Percentiles rank a stretch among this genome's conserved stretches.
These are phyloP conservation scores for Rhopilema esculentum DNA, from an alignment of 30 jellyfish, hydroid and myxozoan genomes.

Conservation along the genomic window DNA sequence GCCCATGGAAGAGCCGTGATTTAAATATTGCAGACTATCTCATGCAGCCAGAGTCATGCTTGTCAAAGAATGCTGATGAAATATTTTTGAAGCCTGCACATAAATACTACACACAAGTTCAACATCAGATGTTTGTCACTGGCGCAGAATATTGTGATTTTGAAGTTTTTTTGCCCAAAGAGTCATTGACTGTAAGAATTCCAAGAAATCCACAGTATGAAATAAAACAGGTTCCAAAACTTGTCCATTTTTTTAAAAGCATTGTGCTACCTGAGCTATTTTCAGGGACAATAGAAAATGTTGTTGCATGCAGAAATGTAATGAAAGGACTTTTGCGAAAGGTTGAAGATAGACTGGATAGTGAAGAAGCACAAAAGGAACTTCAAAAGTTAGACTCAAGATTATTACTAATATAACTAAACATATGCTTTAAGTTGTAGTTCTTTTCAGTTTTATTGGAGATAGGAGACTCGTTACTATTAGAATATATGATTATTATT, in stretches of 20 bases:
- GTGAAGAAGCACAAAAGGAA: conserved; percentile 22
- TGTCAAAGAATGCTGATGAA: conserved; percentile 24
- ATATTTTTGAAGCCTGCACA: conserved; percentile 15
- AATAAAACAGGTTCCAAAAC: conserved; percentile 28
- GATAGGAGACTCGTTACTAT: background rate
- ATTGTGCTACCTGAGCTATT: conserved; percentile 45
- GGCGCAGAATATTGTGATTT: conserved; percentile 21
- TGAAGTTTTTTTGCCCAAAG: conserved; percentile 35
- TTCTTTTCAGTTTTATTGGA: conserved; percentile 18
- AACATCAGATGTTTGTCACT: conserved; percentile 35
- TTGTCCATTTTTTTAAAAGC: conserved; percentile 14
- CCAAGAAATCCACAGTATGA: conserved; percentile 23
- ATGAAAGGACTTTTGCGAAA: conserved; percentile 25
- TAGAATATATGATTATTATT: background rate
- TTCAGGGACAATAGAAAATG: conserved; percentile 19
- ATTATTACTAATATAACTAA: conserved; percentile 2
- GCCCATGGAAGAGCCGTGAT: conserved; percentile 40
- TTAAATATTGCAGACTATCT: conserved; percentile 20
- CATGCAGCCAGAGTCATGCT: conserved; percentile 29
- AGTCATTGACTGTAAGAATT: conserved; percentile 22
- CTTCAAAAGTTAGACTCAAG: conserved; percentile 16
- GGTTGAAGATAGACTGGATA: conserved; percentile 12
- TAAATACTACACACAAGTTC: conserved; percentile 30
- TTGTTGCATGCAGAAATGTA: conserved; percentile 13
- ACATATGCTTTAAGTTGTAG: background rate